A percentile compares a stretch with the other conserved stretches of the same genome.
phyloP scores from a whole-genome alignment of 2,113 vertebrate species.

The Megalops atlanticus region DNA sequence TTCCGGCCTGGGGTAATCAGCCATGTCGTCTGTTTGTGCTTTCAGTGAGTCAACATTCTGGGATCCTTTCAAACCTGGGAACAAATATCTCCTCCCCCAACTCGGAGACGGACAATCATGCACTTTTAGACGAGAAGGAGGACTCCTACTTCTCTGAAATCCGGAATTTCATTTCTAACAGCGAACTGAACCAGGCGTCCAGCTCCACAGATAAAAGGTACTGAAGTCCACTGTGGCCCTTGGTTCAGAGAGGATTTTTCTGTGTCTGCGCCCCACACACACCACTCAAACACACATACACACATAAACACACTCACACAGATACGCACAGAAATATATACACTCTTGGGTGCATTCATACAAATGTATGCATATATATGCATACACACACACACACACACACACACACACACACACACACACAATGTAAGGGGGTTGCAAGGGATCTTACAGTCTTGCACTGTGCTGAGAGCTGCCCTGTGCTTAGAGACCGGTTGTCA shows the following conservation, averaged over 20 bases:
- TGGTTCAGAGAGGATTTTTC: not conserved
- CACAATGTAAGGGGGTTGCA: too few relatives aligned
- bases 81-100: constrained; percentile 88
- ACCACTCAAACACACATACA: not conserved
- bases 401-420: constrained; percentile 14
- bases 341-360: constrained; percentile 24
- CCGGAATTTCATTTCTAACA: constrained; percentile 98
- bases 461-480: not conserved
- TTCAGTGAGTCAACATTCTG: constrained; percentile 94
- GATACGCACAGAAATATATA: not conserved
- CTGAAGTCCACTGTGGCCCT: constrained; percentile 20
- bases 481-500: not conserved
- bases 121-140: constrained; percentile 99
- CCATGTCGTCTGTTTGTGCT: constrained; percentile 39
- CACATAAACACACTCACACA: constrained; percentile 10
- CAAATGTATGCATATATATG: constrained; percentile 1
- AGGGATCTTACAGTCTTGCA: too few relatives aligned
- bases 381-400: constrained; percentile 20
- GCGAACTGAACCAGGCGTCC: constrained; percentile 88
- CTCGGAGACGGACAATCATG: constrained; percentile 98
- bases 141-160: constrained; percentile 99
- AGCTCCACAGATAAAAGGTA: constrained; percentile 90
- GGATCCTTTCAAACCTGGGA: constrained; percentile 87
- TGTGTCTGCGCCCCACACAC: too few relatives aligned
- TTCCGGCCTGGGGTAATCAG: not conserved